Percentiles rank a stretch among this genome's conserved stretches.
phyloP scores from a whole-genome alignment of 2,888 invertebrate genomes.

The Anthophora plumipes region DNA sequence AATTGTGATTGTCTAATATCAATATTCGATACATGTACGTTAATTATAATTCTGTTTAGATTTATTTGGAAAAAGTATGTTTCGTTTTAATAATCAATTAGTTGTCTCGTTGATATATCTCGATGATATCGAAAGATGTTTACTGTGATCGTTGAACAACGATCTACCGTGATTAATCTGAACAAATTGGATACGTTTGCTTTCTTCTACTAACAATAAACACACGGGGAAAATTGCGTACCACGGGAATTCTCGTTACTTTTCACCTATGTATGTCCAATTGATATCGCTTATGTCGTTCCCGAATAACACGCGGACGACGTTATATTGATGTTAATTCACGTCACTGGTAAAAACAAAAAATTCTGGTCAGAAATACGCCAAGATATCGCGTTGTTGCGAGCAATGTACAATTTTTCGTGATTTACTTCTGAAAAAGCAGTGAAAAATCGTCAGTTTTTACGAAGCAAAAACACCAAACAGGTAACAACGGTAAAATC shows the following conservation, averaged over 20 bases:
- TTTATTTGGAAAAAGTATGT: too few relatives aligned
- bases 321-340: neutral
- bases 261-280: neutral
- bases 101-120: too few relatives aligned
- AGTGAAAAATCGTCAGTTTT: slow-evolving; percentile 60
- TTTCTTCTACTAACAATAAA: neutral
- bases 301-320: neutral
- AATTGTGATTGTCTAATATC: neutral
- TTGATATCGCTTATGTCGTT: neutral
- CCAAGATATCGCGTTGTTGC: slow-evolving; percentile 65
- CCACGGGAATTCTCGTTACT: neutral
- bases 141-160: neutral
- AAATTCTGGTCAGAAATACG: slow-evolving; percentile 34
- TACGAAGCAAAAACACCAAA: slow-evolving; percentile 17
- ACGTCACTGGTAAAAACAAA: neutral
- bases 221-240: neutral
- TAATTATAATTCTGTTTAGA: slow-evolving; percentile 1
- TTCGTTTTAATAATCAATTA: neutral
- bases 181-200: neutral
- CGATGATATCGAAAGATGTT: neutral
- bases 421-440: slow-evolving; percentile 50
- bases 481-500: slow-evolving; percentile 62
- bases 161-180: neutral
- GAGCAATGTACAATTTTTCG: slow-evolving; percentile 70
- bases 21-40: neutral